phyloP scores from a whole-genome alignment of 2,888 invertebrate genomes.

The Scrobipalpa costella region DNA sequence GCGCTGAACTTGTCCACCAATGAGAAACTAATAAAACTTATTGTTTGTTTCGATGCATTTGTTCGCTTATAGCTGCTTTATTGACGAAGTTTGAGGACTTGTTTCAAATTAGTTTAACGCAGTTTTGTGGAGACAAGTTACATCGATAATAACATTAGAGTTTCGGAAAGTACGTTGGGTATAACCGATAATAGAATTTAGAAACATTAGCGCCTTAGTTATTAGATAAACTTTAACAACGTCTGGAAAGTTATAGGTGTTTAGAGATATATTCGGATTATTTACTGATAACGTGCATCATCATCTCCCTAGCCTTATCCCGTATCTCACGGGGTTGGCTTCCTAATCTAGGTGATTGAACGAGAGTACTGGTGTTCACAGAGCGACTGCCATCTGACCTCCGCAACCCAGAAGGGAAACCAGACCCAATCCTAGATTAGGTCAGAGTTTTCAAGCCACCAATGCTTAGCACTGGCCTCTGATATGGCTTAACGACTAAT shows the following conservation, averaged over 20 bases:
- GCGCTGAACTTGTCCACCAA: conserved; percentile 6
- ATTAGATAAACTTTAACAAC: not conserved
- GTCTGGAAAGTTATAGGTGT: not conserved
- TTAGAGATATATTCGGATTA: not conserved
- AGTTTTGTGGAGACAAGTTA: not conserved
- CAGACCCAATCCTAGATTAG: no score
- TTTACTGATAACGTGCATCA: no score
- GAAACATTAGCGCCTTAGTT: not conserved
- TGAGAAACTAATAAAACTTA: conserved; percentile 19
- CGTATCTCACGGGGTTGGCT: no score
- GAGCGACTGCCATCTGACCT: no score
- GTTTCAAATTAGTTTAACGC: conserved; percentile 3
- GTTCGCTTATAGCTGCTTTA: conserved; percentile 6
- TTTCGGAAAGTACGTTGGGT: not conserved
- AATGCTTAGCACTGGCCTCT: no score
- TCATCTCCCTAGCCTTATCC: no score
- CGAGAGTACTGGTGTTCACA: no score
- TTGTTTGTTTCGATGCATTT: conserved; percentile 16
- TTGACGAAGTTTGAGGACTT: conserved; percentile 7
- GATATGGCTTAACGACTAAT: no score
- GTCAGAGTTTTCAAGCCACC: no score
- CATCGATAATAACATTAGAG: conserved; percentile 2
- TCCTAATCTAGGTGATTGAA: no score
- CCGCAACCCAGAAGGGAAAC: no score
- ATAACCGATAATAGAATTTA: not conserved